A percentile compares a stretch with the other conserved stretches of the same genome.
These are phyloP conservation scores for Pollenia griseotomentosa DNA, from an alignment of 2,888 invertebrate genomes.

Conservation along the genomic window DNA sequence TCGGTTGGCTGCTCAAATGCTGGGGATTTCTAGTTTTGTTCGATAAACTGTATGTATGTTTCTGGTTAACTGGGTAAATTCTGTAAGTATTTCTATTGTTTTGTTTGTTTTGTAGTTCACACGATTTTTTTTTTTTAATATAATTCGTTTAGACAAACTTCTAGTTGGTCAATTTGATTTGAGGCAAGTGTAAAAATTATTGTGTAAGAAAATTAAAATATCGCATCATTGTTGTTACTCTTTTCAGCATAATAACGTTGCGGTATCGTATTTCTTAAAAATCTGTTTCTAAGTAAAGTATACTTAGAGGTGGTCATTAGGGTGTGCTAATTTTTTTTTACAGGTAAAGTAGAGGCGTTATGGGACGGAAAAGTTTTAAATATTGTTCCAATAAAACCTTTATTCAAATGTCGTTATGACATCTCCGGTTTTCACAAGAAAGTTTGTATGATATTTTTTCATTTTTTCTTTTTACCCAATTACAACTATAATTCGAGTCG, in stretches of 20 bases:
- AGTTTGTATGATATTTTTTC: no score
- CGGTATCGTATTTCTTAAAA: neutral
- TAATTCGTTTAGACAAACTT: neutral
- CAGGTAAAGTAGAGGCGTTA: no score
- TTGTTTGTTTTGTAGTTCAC: neutral
- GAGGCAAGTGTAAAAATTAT: conserved; percentile 2
- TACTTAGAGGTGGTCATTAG: no score
- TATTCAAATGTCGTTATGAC: no score
- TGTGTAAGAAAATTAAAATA: neutral
- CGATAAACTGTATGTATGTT: conserved; percentile 8
- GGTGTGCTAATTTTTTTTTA: no score
- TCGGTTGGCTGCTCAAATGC: no score
- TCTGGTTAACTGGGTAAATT: neutral
- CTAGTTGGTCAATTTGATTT: conserved; percentile 25
- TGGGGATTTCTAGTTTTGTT: neutral
- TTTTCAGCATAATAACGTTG: neutral
- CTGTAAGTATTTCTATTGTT: neutral
- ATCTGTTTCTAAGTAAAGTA: no score
- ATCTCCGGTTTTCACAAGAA: no score
- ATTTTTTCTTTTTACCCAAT: no score
- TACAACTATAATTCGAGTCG: no score
- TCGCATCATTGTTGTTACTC: neutral
- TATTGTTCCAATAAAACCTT: no score
- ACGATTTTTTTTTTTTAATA: conserved; percentile 3
- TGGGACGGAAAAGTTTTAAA: no score